Percentiles rank a stretch among this genome's conserved stretches.
phyloP scores from a whole-genome alignment of 2,888 invertebrate species.

The Plebejus anna region DNA sequence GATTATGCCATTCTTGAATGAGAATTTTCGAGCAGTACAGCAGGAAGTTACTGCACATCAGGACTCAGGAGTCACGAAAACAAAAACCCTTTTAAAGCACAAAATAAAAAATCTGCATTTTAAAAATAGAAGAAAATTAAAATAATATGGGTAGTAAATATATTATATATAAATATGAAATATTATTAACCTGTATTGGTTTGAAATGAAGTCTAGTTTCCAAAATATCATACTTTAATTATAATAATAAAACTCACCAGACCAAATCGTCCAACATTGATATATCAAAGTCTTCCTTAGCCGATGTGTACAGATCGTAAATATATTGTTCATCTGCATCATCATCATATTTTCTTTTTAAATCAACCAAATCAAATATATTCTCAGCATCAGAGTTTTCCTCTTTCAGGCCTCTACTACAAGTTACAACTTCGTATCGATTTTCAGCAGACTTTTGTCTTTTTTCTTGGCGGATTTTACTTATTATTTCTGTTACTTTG shows the following conservation, averaged over 20 bases:
- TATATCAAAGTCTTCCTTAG: slow-evolving; percentile 64
- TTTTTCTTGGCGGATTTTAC: slow-evolving; percentile 63
- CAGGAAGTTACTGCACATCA: too few relatives aligned
- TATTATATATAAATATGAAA: too few relatives aligned
- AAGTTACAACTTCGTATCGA: slow-evolving; percentile 68
- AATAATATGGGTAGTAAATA: too few relatives aligned
- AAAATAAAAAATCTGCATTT: too few relatives aligned
- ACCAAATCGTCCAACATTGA: slow-evolving; percentile 66
- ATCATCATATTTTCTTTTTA: slow-evolving; percentile 50
- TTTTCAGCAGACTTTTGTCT: slow-evolving; percentile 56
- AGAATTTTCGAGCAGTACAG: too few relatives aligned
- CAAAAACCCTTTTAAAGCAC: too few relatives aligned
- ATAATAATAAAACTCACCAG: slow-evolving; percentile 47
- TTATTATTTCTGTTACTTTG: slow-evolving; percentile 58
- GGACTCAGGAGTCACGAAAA: too few relatives aligned
- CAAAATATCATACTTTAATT: too few relatives aligned
- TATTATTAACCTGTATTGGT: too few relatives aligned
- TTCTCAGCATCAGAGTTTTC: slow-evolving; percentile 42
- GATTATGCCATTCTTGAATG: too few relatives aligned
- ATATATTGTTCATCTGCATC: slow-evolving; percentile 56
- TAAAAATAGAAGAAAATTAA: too few relatives aligned
- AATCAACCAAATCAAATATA: slow-evolving; percentile 58
- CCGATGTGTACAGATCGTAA: slow-evolving; percentile 67
- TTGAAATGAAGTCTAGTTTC: too few relatives aligned
- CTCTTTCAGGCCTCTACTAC: slow-evolving; percentile 58